These are phyloP conservation scores for Cylindroiulus punctatus DNA, from an alignment of 2,888 invertebrate genomes.

Conservation along the genomic window DNA sequence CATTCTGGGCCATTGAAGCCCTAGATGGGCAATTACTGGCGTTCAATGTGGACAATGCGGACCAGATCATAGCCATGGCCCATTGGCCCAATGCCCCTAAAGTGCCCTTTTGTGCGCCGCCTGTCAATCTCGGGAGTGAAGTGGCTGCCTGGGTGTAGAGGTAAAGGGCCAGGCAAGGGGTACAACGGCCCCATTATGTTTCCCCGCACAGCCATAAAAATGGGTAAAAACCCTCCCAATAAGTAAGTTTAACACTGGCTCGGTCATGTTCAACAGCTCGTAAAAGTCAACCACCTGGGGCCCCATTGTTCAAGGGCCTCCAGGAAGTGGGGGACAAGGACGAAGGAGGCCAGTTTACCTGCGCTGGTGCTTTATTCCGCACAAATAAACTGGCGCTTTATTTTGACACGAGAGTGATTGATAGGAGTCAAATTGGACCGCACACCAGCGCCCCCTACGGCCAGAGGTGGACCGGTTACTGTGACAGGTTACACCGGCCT, in stretches of 20 bases:
- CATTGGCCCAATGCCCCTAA: conserved; percentile 47
- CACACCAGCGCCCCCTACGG: conserved; percentile 30
- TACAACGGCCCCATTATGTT: conserved; percentile 39
- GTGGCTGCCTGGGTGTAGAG: conserved; percentile 26
- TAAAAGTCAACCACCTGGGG: conserved; percentile 55
- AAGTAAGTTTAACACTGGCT: conserved; percentile 51
- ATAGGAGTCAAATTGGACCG: conserved; percentile 45
- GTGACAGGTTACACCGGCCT: neutral
- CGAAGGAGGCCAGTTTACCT: conserved; percentile 47
- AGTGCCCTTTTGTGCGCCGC: conserved; percentile 30
- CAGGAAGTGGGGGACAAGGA: conserved; percentile 17
- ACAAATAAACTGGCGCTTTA: conserved; percentile 36
- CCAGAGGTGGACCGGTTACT: neutral
- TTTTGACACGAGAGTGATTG: conserved; percentile 37
- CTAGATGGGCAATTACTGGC: conserved; percentile 3
- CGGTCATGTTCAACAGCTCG: conserved; percentile 54
- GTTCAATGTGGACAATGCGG: conserved; percentile 37
- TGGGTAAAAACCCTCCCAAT: conserved; percentile 53
- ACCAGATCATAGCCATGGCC: conserved; percentile 36
- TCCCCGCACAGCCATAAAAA: conserved; percentile 50
- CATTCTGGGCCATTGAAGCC: conserved; percentile 14
- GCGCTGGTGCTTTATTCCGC: conserved; percentile 21
- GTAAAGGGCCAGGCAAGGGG: conserved; percentile 40
- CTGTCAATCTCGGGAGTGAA: conserved; percentile 40
- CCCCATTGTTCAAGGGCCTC: conserved; percentile 50